Evolutionary conservation across 2,797 vertebrate species (phyloP).

Genomic region (Pelodytes ibericus): DNA sequence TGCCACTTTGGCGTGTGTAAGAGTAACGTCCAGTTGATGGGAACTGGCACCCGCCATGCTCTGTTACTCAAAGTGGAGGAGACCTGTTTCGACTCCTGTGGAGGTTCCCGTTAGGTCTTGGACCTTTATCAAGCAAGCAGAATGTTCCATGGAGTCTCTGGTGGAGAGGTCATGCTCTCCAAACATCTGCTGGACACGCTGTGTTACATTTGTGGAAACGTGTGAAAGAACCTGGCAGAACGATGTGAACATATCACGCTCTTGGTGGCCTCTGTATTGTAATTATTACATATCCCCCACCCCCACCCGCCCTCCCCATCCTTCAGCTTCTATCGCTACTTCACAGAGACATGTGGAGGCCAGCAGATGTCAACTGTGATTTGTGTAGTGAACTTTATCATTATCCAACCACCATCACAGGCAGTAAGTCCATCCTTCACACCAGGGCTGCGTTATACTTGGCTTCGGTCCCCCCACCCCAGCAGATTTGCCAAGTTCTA

Average conservation of each 20-base stretch:
- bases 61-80: not conserved
- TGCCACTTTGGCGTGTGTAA: too few species aligned
- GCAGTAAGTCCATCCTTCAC: not conserved
- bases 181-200: not conserved
- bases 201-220: not conserved
- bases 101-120: not conserved
- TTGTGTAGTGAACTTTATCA: not conserved
- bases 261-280: not conserved
- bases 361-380: not conserved
- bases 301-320: too few species aligned
- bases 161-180: not conserved
- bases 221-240: not conserved
- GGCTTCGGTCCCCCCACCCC: not conserved
- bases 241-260: not conserved
- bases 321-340: not conserved
- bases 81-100: not conserved
- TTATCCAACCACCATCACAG: not conserved
- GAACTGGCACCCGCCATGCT: too few species aligned
- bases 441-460: not conserved
- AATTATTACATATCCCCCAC: not conserved
- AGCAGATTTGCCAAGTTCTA: constrained; percentile 5
- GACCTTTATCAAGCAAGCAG: not conserved
- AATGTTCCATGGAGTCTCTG: not conserved
- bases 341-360: not conserved
- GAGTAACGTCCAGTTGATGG: too few species aligned